Evolutionary conservation across 1,140 invertebrate genomes (phyloP).

Genomic region (Pseudomyrmex dendroicus): DNA sequence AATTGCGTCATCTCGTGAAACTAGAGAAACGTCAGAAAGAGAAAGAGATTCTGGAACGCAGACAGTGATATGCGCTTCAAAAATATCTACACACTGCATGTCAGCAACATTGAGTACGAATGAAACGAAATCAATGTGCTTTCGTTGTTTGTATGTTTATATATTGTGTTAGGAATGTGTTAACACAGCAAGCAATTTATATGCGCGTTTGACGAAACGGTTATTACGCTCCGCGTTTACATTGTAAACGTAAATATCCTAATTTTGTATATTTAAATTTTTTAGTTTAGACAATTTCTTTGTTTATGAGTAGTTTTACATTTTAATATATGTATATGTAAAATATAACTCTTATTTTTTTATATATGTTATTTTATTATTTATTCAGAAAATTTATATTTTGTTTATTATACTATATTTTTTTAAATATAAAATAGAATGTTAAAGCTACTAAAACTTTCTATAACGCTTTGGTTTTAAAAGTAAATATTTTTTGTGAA

Average conservation of each 20-base stretch:
- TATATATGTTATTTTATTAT: background rate
- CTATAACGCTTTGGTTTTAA: too few relatives aligned
- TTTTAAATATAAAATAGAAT: too few relatives aligned
- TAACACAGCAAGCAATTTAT: background rate
- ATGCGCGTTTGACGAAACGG: background rate
- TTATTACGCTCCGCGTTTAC: background rate
- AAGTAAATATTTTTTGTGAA: too few relatives aligned
- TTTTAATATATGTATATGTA: too few relatives aligned
- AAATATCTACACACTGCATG: slow-evolving; percentile 32
- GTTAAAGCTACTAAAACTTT: too few relatives aligned
- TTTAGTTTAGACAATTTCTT: too few relatives aligned
- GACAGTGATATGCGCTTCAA: slow-evolving; percentile 26
- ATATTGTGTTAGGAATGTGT: background rate
- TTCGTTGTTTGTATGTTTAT: background rate
- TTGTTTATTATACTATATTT: background rate
- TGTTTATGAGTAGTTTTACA: too few relatives aligned
- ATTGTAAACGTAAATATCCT: too few relatives aligned
- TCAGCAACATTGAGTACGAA: slow-evolving; percentile 39
- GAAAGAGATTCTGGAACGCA: slow-evolving; percentile 37
- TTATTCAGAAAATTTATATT: background rate
- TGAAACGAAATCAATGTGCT: slow-evolving; percentile 37
- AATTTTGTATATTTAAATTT: background rate
- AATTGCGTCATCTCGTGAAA: slow-evolving; percentile 55
- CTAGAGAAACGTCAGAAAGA: slow-evolving; percentile 23
- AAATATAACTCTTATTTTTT: too few relatives aligned